Conservation (phyloP, 2,888 invertebrate genomes). For the Himalopsyche kuldschensis region DNA sequence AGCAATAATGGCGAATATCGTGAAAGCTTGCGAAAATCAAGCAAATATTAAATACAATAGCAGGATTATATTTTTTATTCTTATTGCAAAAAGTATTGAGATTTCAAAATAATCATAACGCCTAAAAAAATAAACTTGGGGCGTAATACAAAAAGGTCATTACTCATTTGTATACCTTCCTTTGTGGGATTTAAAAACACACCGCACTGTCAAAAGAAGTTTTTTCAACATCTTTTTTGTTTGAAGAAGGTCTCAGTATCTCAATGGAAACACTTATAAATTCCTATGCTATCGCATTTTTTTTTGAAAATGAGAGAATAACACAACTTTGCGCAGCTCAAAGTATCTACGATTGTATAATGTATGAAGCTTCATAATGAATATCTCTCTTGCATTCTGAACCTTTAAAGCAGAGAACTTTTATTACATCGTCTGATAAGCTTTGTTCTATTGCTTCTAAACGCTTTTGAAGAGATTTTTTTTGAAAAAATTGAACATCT, state of each 20-base stretch:
- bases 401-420: neutral
- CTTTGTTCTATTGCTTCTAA: too few species aligned
- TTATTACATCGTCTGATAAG: too few species aligned
- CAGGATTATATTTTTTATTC: too few species aligned
- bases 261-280: neutral
- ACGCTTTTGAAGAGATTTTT: too few species aligned
- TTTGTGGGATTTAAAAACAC: neutral
- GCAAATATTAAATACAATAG: too few species aligned
- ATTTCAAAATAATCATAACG: too few species aligned
- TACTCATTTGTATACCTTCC: neutral
- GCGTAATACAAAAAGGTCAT: neutral
- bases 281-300: neutral
- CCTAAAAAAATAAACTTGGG: too few species aligned
- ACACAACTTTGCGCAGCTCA: neutral
- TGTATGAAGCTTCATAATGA: too few species aligned
- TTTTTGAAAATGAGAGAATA: neutral
- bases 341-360: neutral
- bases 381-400: neutral
- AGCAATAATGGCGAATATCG: too few species aligned
- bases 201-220: neutral
- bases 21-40: too few species aligned
- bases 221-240: neutral
- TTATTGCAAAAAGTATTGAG: too few species aligned
- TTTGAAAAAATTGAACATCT: too few species aligned
- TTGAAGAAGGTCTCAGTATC: neutral